Base-by-base conservation (phyloP, 2,888 invertebrate species). In the Ptilodon capucinus region DNA sequence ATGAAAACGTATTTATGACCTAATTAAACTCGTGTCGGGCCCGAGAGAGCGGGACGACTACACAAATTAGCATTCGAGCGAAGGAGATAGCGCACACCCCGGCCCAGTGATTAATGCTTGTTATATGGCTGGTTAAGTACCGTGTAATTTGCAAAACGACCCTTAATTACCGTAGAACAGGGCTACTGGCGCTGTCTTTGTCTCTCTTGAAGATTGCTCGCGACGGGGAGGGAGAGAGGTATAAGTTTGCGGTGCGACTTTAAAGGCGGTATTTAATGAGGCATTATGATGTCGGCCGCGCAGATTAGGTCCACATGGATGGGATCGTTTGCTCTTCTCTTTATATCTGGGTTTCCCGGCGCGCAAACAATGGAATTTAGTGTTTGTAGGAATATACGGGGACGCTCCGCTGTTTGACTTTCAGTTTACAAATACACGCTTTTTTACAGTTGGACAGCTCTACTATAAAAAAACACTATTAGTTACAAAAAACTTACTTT, bases 71-170 rank as follows among this genome's bases (percentile, higher is more conserved):
- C 36, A 51, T 47, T 54, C 48, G 83, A 57, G 61, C 48, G 74
- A 88, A 65, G 58, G 80, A 75, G 84, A 84, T 57, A 54, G 62
- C 61, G 48, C 49, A 65, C 69, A 68, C 71, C 78, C 84, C 76
- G 68, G 71, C 64, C 73, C 74, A 76, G 91, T 93, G 93, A 93
- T 93, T 93, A 93, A 93, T 93, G 85, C 90, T 86, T 86, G 91
- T 93, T 92, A 92, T 92, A 93, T 93, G 93, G 93, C 92, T 93
- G 91, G 91, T 92, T 94, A 94, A 94, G 94, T 94, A 93, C 93
- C 93, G 92, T 94, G 94, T 94, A 94, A 94, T 94, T 94, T 93
- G 93, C 93, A 93, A 93, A 93, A 93, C 93, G 93, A 93, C 92
- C 93, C 93, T 93, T 93, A 93, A 93, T 93, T 91, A 91, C 88